Evolutionary conservation across 2,797 vertebrate genomes (phyloP).

Genomic region (Champsocephalus esox): DNA sequence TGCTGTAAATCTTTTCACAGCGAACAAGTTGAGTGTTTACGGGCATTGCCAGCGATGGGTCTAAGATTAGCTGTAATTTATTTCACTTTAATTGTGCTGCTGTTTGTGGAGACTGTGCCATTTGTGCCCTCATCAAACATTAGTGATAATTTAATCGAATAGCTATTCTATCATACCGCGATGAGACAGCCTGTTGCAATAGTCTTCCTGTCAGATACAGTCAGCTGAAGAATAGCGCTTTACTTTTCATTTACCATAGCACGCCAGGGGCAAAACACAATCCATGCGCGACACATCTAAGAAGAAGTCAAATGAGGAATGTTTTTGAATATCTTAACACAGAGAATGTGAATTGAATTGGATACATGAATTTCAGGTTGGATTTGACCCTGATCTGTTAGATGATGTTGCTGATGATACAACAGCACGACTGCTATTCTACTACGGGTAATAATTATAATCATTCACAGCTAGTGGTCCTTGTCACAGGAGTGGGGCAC

Average conservation of each 20-base stretch:
- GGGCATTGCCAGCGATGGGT: constrained; percentile 24
- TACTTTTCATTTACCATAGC: constrained; percentile 63
- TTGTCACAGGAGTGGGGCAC: constrained; percentile 80
- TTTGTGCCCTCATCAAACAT: constrained; percentile 67
- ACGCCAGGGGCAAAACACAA: constrained; percentile 60
- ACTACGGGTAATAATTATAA: constrained; percentile 82
- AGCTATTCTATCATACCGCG: constrained; percentile 52
- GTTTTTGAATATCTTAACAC: constrained; percentile 67
- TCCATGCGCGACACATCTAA: constrained; percentile 57
- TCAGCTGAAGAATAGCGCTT: constrained; percentile 56
- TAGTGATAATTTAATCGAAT: constrained; percentile 65
- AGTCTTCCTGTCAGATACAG: constrained; percentile 54
- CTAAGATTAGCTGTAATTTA: constrained; percentile 50
- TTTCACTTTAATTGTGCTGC: constrained; percentile 60
- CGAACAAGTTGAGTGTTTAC: constrained; percentile 43
- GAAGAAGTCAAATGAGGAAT: constrained; percentile 73
- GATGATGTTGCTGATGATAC: constrained; percentile 78
- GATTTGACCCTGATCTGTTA: constrained; percentile 79
- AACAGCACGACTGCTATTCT: constrained; percentile 79
- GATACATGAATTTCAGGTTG: constrained; percentile 77
- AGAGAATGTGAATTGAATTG: constrained; percentile 60
- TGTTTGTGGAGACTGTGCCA: constrained; percentile 46
- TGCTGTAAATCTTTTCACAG: constrained; percentile 53
- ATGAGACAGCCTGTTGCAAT: constrained; percentile 52
- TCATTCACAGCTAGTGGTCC: constrained; percentile 83